phyloP scores from a whole-genome alignment of 2,797 vertebrate species.

The Epinephelus malabaricus region DNA sequence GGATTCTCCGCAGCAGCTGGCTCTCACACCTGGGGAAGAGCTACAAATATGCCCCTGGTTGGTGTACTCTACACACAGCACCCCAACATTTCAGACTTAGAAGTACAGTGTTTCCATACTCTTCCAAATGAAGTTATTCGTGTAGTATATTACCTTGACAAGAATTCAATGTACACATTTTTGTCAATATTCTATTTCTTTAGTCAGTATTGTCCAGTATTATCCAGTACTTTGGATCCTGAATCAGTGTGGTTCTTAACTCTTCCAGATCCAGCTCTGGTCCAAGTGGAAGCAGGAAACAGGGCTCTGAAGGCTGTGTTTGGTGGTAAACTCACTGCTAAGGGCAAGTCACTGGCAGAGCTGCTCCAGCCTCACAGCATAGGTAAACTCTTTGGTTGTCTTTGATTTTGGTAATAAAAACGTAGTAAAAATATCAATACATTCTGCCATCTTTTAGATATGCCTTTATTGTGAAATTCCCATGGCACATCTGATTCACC shows the following conservation, averaged over 20 bases:
- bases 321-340: constrained; percentile 88
- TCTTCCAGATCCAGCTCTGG: constrained; percentile 85
- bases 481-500: too few relatives aligned
- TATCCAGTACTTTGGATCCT: neutral
- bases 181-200: too few relatives aligned
- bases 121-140: neutral
- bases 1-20: constrained; percentile 94
- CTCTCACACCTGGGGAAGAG: constrained; percentile 90
- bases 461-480: too few relatives aligned
- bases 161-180: too few relatives aligned
- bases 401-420: neutral
- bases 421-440: too few relatives aligned
- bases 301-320: constrained; percentile 91
- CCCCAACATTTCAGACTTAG: neutral
- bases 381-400: constrained; percentile 79
- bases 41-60: constrained; percentile 83
- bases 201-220: neutral
- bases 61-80: constrained; percentile 5
- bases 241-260: neutral
- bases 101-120: neutral
- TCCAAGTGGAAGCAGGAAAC: constrained; percentile 92
- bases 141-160: too few relatives aligned
- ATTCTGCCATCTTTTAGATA: too few relatives aligned
- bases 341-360: constrained; percentile 90
- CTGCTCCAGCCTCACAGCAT: constrained; percentile 91